Evolutionary conservation across 2,888 invertebrate genomes (phyloP).

Genomic region (Aleiodes testaceus): DNA sequence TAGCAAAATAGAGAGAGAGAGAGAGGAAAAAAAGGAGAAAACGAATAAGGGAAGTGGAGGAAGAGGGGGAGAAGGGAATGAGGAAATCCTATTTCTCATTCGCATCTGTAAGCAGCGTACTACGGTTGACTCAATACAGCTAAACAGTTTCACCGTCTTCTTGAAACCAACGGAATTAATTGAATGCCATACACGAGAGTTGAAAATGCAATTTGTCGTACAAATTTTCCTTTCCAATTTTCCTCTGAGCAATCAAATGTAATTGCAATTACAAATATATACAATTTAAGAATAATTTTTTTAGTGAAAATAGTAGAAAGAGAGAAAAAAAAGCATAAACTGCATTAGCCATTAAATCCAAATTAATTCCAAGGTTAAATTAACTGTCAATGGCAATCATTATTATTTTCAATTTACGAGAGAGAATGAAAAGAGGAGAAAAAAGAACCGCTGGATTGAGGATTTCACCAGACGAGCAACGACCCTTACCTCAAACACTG

Average conservation of each 20-base stretch:
- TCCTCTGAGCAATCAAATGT: slow-evolving; percentile 11
- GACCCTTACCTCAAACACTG: slow-evolving; percentile 12
- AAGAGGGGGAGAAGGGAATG: neutral
- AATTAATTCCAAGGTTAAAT: slow-evolving; percentile 1
- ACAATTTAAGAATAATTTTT: neutral
- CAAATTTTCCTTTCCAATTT: slow-evolving; percentile 3
- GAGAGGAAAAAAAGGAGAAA: neutral
- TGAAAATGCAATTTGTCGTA: slow-evolving; percentile 47
- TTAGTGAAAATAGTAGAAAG: too few species aligned
- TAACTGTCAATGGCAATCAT: neutral
- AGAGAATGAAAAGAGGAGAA: neutral
- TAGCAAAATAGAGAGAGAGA: slow-evolving; percentile 14
- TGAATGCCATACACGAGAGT: slow-evolving; percentile 45
- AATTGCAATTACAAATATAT: neutral
- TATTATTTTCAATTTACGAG: neutral
- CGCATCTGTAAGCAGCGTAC: slow-evolving; percentile 1
- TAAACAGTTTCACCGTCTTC: neutral
- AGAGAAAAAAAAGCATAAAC: neutral
- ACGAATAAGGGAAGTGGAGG: neutral
- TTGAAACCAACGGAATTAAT: slow-evolving; percentile 45
- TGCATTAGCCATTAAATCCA: neutral
- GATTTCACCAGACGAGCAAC: slow-evolving; percentile 18
- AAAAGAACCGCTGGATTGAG: neutral
- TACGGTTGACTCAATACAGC: slow-evolving; percentile 7
- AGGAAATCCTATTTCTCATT: slow-evolving; percentile 29